Evolutionary conservation across 2,888 invertebrate species (phyloP), one percentile per base, ranked within the genome.

Genomic region (Euplagia quadripunctaria): DNA sequence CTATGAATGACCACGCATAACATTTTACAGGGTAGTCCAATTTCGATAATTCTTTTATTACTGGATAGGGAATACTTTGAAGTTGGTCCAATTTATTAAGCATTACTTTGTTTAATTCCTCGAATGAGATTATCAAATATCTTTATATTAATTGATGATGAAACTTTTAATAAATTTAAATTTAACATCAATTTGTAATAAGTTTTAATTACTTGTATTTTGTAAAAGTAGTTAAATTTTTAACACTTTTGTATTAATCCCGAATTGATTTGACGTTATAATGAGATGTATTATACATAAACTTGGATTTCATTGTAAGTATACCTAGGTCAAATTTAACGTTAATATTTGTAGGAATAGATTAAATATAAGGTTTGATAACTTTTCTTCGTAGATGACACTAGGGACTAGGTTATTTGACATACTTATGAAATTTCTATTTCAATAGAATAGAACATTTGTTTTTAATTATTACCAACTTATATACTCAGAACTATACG

Each of bases 401-500:
- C 14, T 41, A 6, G 31, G 16, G 4, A 63, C 5, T 41, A 16
- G 4, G 9, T 14, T 12, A 49, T 49, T 9, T 7, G 11, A 49
- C 9, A 49, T 49, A 49, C 4, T 55, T 55, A n/a, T 17, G 17
- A 52, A 17, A 31, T 31, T 31, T 31, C 31, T 31, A 31, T 31
- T 2, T 31, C 31, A 31, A 31, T 31, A 31, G 31, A 31, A 31
- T 31, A 31, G 31, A 31, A 31, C 1, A 31, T 31, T 31, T 31
- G 31, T 31, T 31, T 31, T 31, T 31, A 31, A 46, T 46, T 20
- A 43, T 11, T 20, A 64, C 17, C 64, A 64, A 64, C 43, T 17
- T 64, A 6, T 65, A 16, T 42, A 64, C 14, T 46, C 16, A 51
- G 70, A 68, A 63, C 61, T 41, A 70, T 63, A 70, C 61, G 70